Conservation (phyloP, 2,888 invertebrate genomes). For the Glyphotaelius pellucidus region DNA sequence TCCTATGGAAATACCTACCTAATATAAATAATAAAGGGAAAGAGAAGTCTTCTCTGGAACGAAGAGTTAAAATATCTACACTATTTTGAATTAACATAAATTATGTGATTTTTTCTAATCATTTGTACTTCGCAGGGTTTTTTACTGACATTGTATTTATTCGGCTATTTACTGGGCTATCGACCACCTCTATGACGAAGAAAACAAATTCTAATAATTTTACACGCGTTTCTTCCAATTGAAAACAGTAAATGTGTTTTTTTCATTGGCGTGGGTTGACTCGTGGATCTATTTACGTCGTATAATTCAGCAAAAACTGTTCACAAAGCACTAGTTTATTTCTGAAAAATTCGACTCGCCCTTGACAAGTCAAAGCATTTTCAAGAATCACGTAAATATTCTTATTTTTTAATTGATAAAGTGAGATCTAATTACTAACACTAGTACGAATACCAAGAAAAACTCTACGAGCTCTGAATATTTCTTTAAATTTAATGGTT, state of each 20-base stretch:
- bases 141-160: not conserved
- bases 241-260: slow-evolving; percentile 18
- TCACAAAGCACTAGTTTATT: slow-evolving; percentile 12
- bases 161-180: not conserved
- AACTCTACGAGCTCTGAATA: not conserved
- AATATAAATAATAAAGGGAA: too few species aligned
- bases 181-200: not conserved
- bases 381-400: not conserved
- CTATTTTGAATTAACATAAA: too few species aligned
- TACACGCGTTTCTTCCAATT: not conserved
- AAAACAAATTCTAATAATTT: not conserved
- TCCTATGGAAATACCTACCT: too few species aligned
- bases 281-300: not conserved
- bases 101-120: not conserved
- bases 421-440: not conserved
- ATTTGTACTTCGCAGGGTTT: not conserved
- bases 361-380: slow-evolving; percentile 8
- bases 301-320: slow-evolving; percentile 12
- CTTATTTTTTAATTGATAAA: not conserved
- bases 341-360: not conserved
- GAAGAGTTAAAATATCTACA: too few species aligned
- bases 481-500: not conserved
- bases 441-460: not conserved
- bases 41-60: too few species aligned
- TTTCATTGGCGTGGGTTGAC: slow-evolving; percentile 21